These are phyloP conservation scores for Heliothis virescens DNA, from an alignment of 1,140 invertebrate species.

Conservation along the genomic window DNA sequence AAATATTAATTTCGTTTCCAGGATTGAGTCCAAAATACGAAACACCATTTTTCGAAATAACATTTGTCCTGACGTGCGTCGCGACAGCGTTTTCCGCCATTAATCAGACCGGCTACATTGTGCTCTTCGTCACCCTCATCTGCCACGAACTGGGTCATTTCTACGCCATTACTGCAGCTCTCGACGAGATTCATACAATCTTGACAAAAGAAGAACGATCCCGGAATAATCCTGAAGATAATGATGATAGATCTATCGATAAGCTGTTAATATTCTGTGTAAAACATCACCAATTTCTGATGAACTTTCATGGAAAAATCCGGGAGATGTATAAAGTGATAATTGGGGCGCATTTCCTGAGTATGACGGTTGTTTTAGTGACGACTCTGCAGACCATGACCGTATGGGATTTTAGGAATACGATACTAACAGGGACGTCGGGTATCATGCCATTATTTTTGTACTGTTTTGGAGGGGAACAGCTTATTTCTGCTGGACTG, in stretches of 20 bases:
- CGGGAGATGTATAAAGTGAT: slow-evolving; percentile 56
- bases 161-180: slow-evolving; percentile 59
- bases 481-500: slow-evolving; percentile 53
- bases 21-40: slow-evolving; percentile 59
- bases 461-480: slow-evolving; percentile 64
- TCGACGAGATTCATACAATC: slow-evolving; percentile 53
- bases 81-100: slow-evolving; percentile 60
- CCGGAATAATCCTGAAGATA: background rate
- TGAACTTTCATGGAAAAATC: slow-evolving; percentile 55
- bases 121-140: slow-evolving; percentile 59
- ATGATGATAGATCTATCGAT: slow-evolving; percentile 34
- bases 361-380: slow-evolving; percentile 62
- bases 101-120: slow-evolving; percentile 64
- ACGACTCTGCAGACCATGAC: slow-evolving; percentile 64
- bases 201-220: slow-evolving; percentile 26
- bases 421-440: slow-evolving; percentile 60
- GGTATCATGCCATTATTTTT: slow-evolving; percentile 60
- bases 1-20: too few species aligned
- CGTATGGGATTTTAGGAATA: slow-evolving; percentile 59
- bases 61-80: slow-evolving; percentile 55
- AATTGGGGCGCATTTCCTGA: slow-evolving; percentile 60
- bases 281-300: slow-evolving; percentile 60
- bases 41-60: slow-evolving; percentile 60
- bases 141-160: slow-evolving; percentile 61
- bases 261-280: slow-evolving; percentile 56